Conservation (phyloP, 2,797 vertebrate species). For the Pachyuromys duprasi region DNA sequence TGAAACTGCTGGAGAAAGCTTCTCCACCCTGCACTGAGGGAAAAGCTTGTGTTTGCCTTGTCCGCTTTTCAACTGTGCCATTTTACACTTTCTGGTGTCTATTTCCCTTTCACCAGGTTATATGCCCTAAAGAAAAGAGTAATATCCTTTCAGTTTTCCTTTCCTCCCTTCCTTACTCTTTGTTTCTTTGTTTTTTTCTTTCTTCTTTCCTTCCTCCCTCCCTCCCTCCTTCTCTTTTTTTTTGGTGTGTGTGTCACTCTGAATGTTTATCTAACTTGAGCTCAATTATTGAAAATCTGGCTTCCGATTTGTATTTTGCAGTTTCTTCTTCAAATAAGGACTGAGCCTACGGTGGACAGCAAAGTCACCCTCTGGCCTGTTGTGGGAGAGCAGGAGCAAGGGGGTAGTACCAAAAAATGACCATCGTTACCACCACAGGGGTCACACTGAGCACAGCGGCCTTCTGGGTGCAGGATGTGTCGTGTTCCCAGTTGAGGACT, state of each 20-base stretch:
- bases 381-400: neutral
- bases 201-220: neutral
- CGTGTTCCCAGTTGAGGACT: neutral
- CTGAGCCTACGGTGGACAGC: neutral
- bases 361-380: neutral
- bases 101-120: conserved; percentile 9
- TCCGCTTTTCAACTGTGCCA: neutral
- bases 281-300: neutral
- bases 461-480: neutral
- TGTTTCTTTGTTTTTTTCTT: neutral
- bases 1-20: neutral
- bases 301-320: neutral
- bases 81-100: neutral
- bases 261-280: neutral
- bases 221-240: neutral
- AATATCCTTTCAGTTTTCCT: neutral
- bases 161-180: neutral
- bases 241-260: neutral
- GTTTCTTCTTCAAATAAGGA: conserved; percentile 52
- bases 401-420: neutral
- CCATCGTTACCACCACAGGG: neutral
- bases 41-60: neutral
- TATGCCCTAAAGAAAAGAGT: neutral
- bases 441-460: neutral
- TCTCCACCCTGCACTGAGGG: neutral